A percentile compares a stretch with the other conserved stretches of the same genome.
These are phyloP conservation scores for Smutsia gigantea DNA, from an alignment of 2,797 vertebrate genomes.

Conservation along the genomic window DNA sequence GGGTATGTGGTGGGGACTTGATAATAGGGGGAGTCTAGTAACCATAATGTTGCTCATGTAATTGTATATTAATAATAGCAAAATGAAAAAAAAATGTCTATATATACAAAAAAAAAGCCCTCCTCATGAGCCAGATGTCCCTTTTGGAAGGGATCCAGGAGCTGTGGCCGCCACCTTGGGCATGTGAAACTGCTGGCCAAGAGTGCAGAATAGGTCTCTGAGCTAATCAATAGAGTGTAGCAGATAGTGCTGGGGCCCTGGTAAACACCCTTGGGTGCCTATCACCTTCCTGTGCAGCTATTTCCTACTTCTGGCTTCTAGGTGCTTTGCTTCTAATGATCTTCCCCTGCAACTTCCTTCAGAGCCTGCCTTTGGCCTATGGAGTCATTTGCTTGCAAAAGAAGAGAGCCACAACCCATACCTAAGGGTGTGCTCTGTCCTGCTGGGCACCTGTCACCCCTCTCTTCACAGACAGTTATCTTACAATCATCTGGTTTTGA, in stretches of 20 bases:
- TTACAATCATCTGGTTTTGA: background rate
- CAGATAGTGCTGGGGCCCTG: background rate
- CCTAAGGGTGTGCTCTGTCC: background rate
- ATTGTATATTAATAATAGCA: too few relatives aligned
- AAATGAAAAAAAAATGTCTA: too few relatives aligned
- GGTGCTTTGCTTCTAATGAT: too few relatives aligned
- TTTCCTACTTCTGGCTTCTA: background rate
- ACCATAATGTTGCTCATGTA: too few relatives aligned
- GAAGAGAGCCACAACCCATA: background rate
- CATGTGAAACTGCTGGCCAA: background rate
- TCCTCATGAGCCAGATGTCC: background rate
- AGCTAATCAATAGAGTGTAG: fast-evolving
- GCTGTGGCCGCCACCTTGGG: background rate
- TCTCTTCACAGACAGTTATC: background rate
- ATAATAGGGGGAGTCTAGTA: too few relatives aligned
- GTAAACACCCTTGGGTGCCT: too few relatives aligned
- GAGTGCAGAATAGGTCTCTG: background rate
- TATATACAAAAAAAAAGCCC: background rate
- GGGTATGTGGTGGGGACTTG: too few relatives aligned
- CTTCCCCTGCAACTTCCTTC: background rate
- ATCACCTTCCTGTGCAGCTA: background rate
- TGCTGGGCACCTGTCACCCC: background rate
- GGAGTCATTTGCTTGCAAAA: background rate
- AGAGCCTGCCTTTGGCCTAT: background rate
- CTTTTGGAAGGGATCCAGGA: background rate